Evolutionary conservation across 2,113 vertebrate genomes (phyloP).

Genomic region (Paralichthys olivaceus): DNA sequence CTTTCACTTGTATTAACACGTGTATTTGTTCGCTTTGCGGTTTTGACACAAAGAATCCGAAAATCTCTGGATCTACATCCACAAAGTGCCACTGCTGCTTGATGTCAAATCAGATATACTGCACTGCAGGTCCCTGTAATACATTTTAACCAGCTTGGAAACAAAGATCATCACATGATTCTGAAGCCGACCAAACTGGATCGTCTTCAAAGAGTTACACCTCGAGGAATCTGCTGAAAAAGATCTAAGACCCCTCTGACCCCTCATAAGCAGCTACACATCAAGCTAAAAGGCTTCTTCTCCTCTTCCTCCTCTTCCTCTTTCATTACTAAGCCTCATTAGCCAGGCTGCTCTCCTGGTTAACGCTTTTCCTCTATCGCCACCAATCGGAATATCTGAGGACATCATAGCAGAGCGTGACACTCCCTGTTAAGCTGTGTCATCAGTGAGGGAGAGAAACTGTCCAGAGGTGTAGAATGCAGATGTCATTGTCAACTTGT

Average conservation of each 20-base stretch:
- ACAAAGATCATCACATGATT: slow-evolving; percentile 45
- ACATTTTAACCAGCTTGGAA: slow-evolving; percentile 11
- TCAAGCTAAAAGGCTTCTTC: slow-evolving; percentile 22
- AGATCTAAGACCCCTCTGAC: slow-evolving; percentile 17
- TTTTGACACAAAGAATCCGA: neutral
- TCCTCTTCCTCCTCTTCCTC: neutral
- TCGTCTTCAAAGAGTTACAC: slow-evolving; percentile 52
- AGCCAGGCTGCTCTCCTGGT: neutral
- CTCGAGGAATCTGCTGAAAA: slow-evolving; percentile 33
- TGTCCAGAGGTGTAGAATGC: neutral
- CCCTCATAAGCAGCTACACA: slow-evolving; percentile 34
- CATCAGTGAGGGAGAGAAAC: neutral
- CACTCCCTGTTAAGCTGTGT: neutral
- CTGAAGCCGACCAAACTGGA: slow-evolving; percentile 38
- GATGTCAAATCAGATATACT: slow-evolving; percentile 23
- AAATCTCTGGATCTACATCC: slow-evolving; percentile 9
- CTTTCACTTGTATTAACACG: neutral
- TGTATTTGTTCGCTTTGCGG: neutral
- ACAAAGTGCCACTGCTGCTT: slow-evolving; percentile 6
- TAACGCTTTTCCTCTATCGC: slow-evolving; percentile 30
- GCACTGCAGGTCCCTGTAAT: slow-evolving; percentile 3
- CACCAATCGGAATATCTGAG: slow-evolving; percentile 22
- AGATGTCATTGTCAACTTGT: neutral
- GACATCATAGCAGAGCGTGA: slow-evolving; percentile 34
- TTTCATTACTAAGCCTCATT: slow-evolving; percentile 37